These are phyloP conservation scores for Drosophila bocki DNA, from an alignment of 1,140 invertebrate species.

Conservation along the genomic window DNA sequence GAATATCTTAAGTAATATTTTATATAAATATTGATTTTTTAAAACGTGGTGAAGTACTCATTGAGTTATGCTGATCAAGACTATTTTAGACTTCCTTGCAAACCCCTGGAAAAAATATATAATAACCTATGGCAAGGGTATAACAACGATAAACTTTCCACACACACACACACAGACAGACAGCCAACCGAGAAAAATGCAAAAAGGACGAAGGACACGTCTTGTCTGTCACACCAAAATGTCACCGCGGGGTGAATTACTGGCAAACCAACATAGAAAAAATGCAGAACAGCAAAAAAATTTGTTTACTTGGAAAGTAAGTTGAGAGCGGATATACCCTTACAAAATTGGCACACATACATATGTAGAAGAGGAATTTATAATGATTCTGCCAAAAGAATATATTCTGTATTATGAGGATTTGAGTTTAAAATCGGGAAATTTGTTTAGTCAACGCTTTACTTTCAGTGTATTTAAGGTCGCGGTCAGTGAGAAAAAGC, in stretches of 20 bases:
- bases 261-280: slow-evolving; percentile 66
- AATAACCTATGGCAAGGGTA: background rate
- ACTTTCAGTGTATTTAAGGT: slow-evolving; percentile 36
- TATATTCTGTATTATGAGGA: background rate
- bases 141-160: slow-evolving; percentile 81
- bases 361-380: background rate
- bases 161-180: slow-evolving; percentile 20
- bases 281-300: slow-evolving; percentile 49
- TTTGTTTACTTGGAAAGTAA: slow-evolving; percentile 7
- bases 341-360: background rate
- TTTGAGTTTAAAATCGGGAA: too few relatives aligned
- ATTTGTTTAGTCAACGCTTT: background rate
- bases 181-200: slow-evolving; percentile 44
- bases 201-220: slow-evolving; percentile 83
- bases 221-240: slow-evolving; percentile 84
- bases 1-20: too few relatives aligned
- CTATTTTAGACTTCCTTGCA: background rate
- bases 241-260: slow-evolving; percentile 83
- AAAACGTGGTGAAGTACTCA: too few relatives aligned
- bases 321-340: slow-evolving; percentile 11
- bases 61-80: too few relatives aligned
- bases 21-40: too few relatives aligned
- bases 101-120: too few relatives aligned
- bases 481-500: slow-evolving; percentile 30
- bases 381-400: background rate